Evolutionary conservation across 2,113 vertebrate genomes (phyloP).

Genomic region (Pygathrix nemaeus): DNA sequence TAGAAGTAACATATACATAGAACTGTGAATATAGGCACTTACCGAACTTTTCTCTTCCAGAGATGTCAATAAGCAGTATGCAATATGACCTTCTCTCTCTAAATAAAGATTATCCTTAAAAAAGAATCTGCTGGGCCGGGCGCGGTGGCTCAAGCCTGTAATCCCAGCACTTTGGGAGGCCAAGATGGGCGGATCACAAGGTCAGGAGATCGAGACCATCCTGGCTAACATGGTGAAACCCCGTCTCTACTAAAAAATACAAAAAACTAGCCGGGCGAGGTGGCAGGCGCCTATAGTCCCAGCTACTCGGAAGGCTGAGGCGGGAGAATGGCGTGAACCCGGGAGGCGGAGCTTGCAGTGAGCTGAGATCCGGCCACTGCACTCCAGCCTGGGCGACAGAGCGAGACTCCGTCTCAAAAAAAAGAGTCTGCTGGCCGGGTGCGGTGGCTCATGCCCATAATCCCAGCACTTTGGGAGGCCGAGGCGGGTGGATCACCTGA

Average conservation of each 20-base stretch:
- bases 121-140: background rate
- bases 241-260: no score
- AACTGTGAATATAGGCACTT: background rate
- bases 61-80: background rate
- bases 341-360: no score
- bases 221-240: no score
- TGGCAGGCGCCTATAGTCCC: no score
- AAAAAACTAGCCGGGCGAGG: no score
- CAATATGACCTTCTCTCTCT: conserved; percentile 26
- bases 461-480: background rate
- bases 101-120: conserved; percentile 16
- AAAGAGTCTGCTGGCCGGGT: background rate
- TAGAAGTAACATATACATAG: background rate
- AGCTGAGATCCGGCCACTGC: no score
- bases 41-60: background rate
- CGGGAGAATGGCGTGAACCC: no score
- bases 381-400: no score
- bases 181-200: background rate
- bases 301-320: no score
- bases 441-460: background rate
- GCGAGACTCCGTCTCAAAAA: background rate
- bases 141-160: background rate
- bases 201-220: background rate
- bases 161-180: background rate
- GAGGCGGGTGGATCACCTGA: background rate